Conservation (phyloP, 2,888 invertebrate species). For the Mythimna loreyi region DNA sequence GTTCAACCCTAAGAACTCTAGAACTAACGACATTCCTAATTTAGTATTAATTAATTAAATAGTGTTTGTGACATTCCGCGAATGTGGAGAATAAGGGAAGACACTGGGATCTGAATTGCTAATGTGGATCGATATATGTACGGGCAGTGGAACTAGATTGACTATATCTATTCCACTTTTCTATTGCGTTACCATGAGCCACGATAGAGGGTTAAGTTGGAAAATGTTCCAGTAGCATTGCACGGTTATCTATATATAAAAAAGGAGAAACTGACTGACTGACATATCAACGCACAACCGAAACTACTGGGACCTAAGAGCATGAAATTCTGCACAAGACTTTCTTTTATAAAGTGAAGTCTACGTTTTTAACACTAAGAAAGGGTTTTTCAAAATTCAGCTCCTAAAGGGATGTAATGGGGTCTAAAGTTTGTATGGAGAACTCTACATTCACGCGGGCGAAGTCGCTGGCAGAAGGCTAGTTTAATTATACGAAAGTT, state of each 20-base stretch:
- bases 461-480: too few species aligned
- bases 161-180: constrained; percentile 27
- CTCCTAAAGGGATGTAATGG: too few species aligned
- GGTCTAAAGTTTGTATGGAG: too few species aligned
- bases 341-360: too few species aligned
- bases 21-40: constrained; percentile 39
- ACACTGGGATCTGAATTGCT: constrained; percentile 47
- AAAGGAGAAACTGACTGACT: too few species aligned
- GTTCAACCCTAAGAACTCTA: constrained; percentile 17
- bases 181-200: constrained; percentile 21
- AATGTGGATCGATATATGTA: constrained; percentile 39
- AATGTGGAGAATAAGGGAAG: constrained; percentile 45
- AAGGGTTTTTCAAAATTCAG: too few species aligned
- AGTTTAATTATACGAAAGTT: constrained; percentile 1
- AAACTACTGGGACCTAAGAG: too few species aligned
- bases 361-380: too few species aligned
- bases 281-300: too few species aligned
- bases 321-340: too few species aligned
- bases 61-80: constrained; percentile 38
- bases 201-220: not conserved
- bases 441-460: too few species aligned
- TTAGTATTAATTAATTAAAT: constrained; percentile 52
- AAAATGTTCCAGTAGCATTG: not conserved
- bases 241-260: too few species aligned
- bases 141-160: constrained; percentile 32